Evolutionary conservation across 2,797 vertebrate species (phyloP).

Genomic region (Sus cebifrons): DNA sequence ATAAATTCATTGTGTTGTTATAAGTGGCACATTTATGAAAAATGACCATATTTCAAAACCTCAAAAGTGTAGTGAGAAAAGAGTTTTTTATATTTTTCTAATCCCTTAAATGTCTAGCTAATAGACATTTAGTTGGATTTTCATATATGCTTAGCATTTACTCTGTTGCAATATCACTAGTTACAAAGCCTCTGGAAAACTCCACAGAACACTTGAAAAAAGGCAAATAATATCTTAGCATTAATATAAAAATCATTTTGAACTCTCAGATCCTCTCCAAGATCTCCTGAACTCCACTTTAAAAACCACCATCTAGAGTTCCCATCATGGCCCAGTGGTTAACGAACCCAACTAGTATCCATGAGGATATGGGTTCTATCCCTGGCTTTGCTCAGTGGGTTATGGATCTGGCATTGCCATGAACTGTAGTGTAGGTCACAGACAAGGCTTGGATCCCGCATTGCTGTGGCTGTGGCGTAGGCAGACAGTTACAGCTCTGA

Average conservation of each 20-base stretch:
- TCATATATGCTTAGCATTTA: not conserved
- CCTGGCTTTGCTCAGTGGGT: too few relatives aligned
- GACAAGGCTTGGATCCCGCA: too few relatives aligned
- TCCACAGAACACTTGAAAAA: not conserved
- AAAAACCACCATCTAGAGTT: not conserved
- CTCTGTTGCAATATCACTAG: not conserved
- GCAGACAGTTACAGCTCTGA: too few relatives aligned
- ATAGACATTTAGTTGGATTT: not conserved
- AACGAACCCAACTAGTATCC: too few relatives aligned
- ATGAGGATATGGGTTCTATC: too few relatives aligned
- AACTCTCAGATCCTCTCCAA: not conserved
- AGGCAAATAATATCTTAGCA: not conserved
- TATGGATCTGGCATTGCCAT: too few relatives aligned
- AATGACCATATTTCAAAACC: not conserved
- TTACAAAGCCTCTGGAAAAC: not conserved
- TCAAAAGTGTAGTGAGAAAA: not conserved
- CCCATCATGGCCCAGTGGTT: too few relatives aligned
- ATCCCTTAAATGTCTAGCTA: not conserved
- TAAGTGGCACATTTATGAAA: not conserved
- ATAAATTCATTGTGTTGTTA: not conserved
- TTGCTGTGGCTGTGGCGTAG: too few relatives aligned
- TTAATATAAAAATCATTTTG: constrained; percentile 21
- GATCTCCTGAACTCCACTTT: not conserved
- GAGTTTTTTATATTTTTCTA: not conserved
- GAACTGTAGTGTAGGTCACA: too few relatives aligned